Base-by-base conservation (phyloP, 92 coral and sea anemone species). In the Porites divaricata region DNA sequence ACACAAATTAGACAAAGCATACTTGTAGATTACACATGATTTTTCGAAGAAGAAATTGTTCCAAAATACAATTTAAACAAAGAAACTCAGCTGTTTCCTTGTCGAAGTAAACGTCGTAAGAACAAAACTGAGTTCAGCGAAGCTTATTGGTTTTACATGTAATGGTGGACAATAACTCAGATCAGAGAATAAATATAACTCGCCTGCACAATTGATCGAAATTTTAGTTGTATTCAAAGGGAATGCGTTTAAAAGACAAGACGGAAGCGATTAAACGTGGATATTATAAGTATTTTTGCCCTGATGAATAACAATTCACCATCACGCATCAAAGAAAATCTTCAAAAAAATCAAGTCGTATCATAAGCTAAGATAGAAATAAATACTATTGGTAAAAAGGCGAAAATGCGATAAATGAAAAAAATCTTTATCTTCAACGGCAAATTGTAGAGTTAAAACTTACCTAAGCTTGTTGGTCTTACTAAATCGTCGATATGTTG, bases 401-500 rank as follows among this genome's bases (percentile, higher is more conserved):
- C 45, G 5, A 35, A 35, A 35, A 35, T 35, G 5, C 3, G 45
- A 35, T 9, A 9, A 73, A 66, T 23, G 57, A 52, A 67, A 8
- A 19, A 5, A 50, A 67, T 20, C 10, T 45, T n/a, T 5, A 21
- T 66, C 17, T 64, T 15, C 22, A 66, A 16, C 50, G 26, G n/a
- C 28, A 51, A 28, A 61, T 65, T 48, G 65, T 50, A 68, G 41
- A 22, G 25, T 24, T 26, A 35, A 13, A 51, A 41, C 98, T 86
- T 86, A 96, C 99, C 99, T 85, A 96, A 78, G 68, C 98, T 95
- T 48, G 98, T 95, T 19, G 99, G 99, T 51, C 98, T 91, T 70
- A 95, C 99, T 66, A 96, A 89, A 70, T 92, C 94, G 81, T 96
- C 99, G 86, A 92, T 93, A 70, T 90, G 91, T 80, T 96, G 98